A percentile compares a stretch with the other conserved stretches of the same genome.
These are phyloP conservation scores for Pteronotus mesoamericanus DNA, from an alignment of 2,797 vertebrate species.

Conservation along the genomic window DNA sequence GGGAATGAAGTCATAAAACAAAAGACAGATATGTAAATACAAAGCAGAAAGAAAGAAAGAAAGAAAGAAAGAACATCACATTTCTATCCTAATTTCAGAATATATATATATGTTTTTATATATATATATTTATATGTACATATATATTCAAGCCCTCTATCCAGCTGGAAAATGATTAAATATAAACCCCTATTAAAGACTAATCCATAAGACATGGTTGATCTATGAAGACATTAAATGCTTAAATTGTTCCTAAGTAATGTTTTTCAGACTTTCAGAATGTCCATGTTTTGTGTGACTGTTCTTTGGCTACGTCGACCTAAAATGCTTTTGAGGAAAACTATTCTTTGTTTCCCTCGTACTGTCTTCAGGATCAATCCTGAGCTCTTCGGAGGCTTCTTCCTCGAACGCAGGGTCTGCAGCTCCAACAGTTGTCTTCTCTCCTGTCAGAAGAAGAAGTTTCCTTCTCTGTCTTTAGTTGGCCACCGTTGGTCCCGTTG, in stretches of 20 bases:
- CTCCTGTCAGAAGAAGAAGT: too few species aligned
- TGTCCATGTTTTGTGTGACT: not conserved
- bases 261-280: not conserved
- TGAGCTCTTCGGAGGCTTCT: not conserved
- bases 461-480: too few species aligned
- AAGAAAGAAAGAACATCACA: not conserved
- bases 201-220: accelerated
- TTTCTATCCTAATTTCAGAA: too few species aligned
- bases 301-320: not conserved
- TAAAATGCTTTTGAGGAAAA: not conserved
- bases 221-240: accelerated
- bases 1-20: not conserved
- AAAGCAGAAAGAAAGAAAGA: not conserved
- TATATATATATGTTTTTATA: too few species aligned
- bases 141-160: not conserved
- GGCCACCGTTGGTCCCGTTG: not conserved
- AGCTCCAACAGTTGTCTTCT: not conserved
- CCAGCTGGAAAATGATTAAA: not conserved
- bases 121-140: too few species aligned
- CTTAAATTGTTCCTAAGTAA: not conserved
- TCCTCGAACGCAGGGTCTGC: not conserved
- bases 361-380: not conserved
- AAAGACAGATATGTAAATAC: not conserved
- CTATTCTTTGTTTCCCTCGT: not conserved
- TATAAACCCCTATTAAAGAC: not conserved